phyloP scores from a whole-genome alignment of 1,140 invertebrate genomes.

The Sminthurinus signatus region DNA sequence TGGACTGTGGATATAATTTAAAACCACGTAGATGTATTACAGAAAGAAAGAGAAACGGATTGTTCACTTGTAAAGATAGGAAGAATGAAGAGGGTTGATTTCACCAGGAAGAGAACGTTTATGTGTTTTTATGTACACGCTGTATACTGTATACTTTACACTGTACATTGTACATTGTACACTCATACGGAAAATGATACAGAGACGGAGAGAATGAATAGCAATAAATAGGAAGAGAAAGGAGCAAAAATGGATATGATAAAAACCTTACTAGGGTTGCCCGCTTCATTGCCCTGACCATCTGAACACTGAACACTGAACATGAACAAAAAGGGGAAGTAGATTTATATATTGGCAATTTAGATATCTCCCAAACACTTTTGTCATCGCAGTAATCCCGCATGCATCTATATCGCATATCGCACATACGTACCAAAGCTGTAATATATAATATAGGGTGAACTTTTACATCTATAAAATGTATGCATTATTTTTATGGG shows the following conservation, averaged over 20 bases:
- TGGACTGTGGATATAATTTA: too few relatives aligned
- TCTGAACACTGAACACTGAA: not conserved
- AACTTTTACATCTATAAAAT: too few relatives aligned
- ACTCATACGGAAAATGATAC: too few relatives aligned
- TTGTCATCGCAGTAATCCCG: not conserved
- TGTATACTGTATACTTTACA: slow-evolving; percentile 3
- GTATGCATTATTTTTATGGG: too few relatives aligned
- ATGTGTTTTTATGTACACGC: slow-evolving; percentile 1
- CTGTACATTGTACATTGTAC: too few relatives aligned
- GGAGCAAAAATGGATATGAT: not conserved
- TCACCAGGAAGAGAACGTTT: not conserved
- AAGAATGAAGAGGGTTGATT: not conserved
- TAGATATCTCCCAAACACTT: not conserved
- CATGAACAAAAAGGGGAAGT: slow-evolving; percentile 3
- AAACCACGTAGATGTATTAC: too few relatives aligned
- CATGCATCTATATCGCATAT: too few relatives aligned
- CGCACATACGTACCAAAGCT: too few relatives aligned
- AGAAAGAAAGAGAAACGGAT: not conserved
- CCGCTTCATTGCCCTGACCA: slow-evolving; percentile 2
- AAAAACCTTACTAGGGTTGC: slow-evolving; percentile 11
- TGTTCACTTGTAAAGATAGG: not conserved
- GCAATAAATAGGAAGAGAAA: too few relatives aligned
- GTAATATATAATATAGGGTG: too few relatives aligned
- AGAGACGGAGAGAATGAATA: too few relatives aligned
- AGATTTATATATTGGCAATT: slow-evolving; percentile 11